Conservation (phyloP, 92 coral and sea anemone species). For the Phymanthus crucifer region DNA sequence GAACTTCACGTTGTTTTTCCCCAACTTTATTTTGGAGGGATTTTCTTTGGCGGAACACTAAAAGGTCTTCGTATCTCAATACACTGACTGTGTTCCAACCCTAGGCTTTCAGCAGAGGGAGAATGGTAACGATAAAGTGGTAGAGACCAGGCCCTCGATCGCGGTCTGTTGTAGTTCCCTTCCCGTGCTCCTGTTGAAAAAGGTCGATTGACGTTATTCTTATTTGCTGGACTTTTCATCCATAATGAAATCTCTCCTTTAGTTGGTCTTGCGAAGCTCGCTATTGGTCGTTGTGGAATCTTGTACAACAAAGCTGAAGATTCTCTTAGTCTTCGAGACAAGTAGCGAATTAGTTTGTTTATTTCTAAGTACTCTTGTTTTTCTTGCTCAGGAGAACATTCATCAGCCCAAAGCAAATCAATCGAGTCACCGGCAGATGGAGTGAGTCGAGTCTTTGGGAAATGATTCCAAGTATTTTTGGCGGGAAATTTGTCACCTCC, state of each 20-base stretch:
- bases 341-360: slow-evolving; percentile 39
- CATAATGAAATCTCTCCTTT: slow-evolving; percentile 75
- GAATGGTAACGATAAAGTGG: background rate
- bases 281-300: slow-evolving; percentile 35
- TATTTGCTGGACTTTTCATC: slow-evolving; percentile 54
- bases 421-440: background rate
- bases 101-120: background rate
- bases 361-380: slow-evolving; percentile 21
- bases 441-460: background rate
- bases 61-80: background rate
- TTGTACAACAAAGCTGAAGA: slow-evolving; percentile 13
- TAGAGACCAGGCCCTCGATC: slow-evolving; percentile 21
- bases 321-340: slow-evolving; percentile 53
- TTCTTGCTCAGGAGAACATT: background rate
- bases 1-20: too few relatives aligned
- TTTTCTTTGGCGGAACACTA: background rate
- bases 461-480: background rate
- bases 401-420: slow-evolving; percentile 26
- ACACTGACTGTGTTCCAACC: background rate
- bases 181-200: background rate
- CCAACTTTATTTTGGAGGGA: background rate
- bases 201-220: background rate
- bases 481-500: background rate
- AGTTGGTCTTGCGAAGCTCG: slow-evolving; percentile 71
- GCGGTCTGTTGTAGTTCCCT: background rate